Percentiles rank a stretch among this genome's conserved stretches.
These are phyloP conservation scores for Zenarchopterus dispar DNA, from an alignment of 2,797 vertebrate species.

Conservation along the genomic window DNA sequence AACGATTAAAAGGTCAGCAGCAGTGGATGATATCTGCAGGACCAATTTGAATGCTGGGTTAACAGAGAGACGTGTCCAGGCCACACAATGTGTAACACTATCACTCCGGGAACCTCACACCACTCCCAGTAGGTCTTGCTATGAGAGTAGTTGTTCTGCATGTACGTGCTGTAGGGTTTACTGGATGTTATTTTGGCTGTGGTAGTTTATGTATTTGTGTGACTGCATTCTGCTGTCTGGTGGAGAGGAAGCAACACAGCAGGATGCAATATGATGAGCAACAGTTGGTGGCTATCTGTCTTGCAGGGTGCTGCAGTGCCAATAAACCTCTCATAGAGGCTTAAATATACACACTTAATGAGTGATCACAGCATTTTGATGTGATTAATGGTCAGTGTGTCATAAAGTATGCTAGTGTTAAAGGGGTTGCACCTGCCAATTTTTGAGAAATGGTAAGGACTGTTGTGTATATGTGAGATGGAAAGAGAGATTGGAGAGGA, in stretches of 20 bases:
- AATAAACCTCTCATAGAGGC: constrained; percentile 45
- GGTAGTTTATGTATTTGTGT: constrained; percentile 41
- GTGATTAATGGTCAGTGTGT: constrained; percentile 51
- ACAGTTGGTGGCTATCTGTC: constrained; percentile 60
- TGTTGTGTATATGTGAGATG: constrained; percentile 8
- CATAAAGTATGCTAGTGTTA: constrained; percentile 42
- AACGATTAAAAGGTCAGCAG: constrained; percentile 34
- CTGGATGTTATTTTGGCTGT: constrained; percentile 20
- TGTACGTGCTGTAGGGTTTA: constrained; percentile 13
- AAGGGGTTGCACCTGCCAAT: constrained; percentile 64
- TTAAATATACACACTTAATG: constrained; percentile 48
- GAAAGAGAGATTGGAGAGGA: constrained; percentile 16
- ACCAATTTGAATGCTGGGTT: constrained; percentile 56
- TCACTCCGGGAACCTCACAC: constrained; percentile 69
- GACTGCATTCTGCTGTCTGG: constrained; percentile 31
- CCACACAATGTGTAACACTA: constrained; percentile 76
- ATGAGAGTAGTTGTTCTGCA: constrained; percentile 21
- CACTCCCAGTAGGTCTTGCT: constrained; percentile 47
- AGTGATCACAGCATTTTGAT: constrained; percentile 42
- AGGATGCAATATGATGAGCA: constrained; percentile 44
- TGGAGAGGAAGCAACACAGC: constrained; percentile 36
- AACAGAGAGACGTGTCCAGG: constrained; percentile 60
- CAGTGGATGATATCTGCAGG: constrained; percentile 43
- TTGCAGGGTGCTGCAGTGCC: constrained; percentile 15
- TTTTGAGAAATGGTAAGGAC: constrained; percentile 47